Evolutionary conservation across 2,113 vertebrate genomes (phyloP).

Genomic region (Cavia aperea): DNA sequence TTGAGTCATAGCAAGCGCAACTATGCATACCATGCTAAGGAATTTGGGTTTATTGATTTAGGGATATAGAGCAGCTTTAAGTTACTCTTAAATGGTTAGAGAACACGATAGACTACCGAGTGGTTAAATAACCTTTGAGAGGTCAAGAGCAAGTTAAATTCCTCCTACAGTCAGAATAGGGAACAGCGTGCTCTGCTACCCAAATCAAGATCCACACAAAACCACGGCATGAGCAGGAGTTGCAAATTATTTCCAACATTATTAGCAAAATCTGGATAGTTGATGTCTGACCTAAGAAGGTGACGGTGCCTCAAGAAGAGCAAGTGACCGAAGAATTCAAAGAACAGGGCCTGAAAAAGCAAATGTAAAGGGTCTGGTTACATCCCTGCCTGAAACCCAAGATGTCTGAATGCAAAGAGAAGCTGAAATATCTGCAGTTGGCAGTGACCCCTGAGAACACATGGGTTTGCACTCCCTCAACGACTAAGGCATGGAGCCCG

Average conservation of each 20-base stretch:
- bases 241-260: constrained; percentile 26
- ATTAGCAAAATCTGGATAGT: constrained; percentile 5
- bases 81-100: background rate
- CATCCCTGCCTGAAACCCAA: constrained; percentile 60
- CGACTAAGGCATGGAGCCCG: background rate
- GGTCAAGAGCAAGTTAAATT: background rate
- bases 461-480: background rate
- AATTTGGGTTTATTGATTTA: background rate
- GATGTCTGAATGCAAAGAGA: constrained; percentile 30
- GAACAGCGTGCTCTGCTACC: background rate
- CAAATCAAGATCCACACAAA: background rate
- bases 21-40: background rate
- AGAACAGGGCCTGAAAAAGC: constrained; percentile 38
- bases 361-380: constrained; percentile 57
- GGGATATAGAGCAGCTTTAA: background rate
- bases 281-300: background rate
- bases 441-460: constrained; percentile 49
- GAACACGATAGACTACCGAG: background rate
- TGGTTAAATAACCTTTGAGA: background rate
- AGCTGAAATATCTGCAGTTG: constrained; percentile 55
- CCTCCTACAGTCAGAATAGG: background rate
- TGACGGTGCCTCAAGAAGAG: constrained; percentile 41
- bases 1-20: background rate
- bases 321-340: constrained; percentile 57
- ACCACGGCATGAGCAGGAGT: background rate